phyloP scores from a whole-genome alignment of 2,797 vertebrate genomes.

The Acridotheres tristis region DNA sequence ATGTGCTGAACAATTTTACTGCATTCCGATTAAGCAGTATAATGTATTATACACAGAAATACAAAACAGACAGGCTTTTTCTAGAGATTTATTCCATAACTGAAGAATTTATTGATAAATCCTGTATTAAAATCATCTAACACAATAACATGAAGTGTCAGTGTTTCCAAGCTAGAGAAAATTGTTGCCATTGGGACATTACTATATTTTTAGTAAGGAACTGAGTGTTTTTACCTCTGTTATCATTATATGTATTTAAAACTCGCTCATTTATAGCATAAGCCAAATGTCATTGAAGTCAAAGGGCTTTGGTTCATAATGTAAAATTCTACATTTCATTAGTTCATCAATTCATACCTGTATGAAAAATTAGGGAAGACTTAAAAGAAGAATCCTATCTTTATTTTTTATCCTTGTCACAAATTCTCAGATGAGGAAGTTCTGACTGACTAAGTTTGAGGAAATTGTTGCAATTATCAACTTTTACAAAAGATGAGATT shows the following conservation, averaged over 20 bases:
- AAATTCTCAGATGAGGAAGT: not conserved
- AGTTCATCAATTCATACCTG: not conserved
- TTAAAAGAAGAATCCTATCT: not conserved
- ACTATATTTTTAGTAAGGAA: not conserved
- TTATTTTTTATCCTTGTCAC: not conserved
- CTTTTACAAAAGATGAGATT: not conserved
- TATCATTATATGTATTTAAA: not conserved
- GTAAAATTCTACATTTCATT: not conserved
- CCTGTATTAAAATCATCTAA: not conserved
- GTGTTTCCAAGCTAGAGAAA: not conserved
- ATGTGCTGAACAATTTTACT: not conserved
- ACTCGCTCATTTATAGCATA: not conserved
- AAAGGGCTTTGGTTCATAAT: not conserved
- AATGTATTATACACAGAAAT: not conserved
- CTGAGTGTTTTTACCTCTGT: not conserved
- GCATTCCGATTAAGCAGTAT: not conserved
- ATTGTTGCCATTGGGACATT: not conserved
- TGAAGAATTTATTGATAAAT: not conserved
- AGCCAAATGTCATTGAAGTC: not conserved
- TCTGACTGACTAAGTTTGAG: not conserved
- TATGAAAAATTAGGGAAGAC: not conserved
- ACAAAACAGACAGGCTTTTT: not conserved
- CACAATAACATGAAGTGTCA: not conserved
- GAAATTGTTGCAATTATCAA: not conserved
- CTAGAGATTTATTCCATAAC: not conserved